A percentile compares a stretch with the other conserved stretches of the same genome.
phyloP scores from a whole-genome alignment of 1,140 invertebrate species.

The Onthophagus taurus region DNA sequence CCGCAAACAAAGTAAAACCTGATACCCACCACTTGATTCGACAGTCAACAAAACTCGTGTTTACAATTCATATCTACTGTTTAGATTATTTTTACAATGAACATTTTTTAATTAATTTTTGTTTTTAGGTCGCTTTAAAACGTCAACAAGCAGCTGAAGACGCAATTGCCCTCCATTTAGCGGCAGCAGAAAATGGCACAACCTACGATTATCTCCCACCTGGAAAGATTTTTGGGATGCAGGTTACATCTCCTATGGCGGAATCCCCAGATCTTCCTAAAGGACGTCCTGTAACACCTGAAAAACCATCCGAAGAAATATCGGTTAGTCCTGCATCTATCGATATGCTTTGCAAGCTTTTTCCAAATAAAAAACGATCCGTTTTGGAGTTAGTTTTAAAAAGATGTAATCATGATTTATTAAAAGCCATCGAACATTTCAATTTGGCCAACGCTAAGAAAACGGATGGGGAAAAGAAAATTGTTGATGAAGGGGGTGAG shows the following conservation, averaged over 20 bases:
- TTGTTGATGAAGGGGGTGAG: neutral
- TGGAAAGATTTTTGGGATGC: conserved; percentile 83
- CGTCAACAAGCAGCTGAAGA: conserved; percentile 95
- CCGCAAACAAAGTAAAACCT: too few species aligned
- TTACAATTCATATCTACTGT: too few species aligned
- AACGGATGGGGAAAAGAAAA: neutral
- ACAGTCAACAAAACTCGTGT: too few species aligned
- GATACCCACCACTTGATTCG: too few species aligned
- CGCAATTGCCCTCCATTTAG: conserved; percentile 84
- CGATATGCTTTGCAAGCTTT: conserved; percentile 76
- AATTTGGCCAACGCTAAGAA: conserved; percentile 22
- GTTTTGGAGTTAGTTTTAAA: conserved; percentile 66
- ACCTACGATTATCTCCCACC: conserved; percentile 74
- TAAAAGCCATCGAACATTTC: conserved; percentile 36
- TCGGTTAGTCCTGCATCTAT: conserved; percentile 53
- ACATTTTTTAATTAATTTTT: neutral
- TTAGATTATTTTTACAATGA: neutral
- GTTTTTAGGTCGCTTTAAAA: conserved; percentile 83
- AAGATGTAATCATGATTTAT: conserved; percentile 34
- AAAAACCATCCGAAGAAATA: conserved; percentile 17
- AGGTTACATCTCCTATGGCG: conserved; percentile 48
- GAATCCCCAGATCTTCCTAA: conserved; percentile 23
- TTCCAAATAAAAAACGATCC: conserved; percentile 76
- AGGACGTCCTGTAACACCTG: too few species aligned
- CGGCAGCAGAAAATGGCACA: conserved; percentile 80